phyloP scores from a whole-genome alignment of 2,888 invertebrate genomes.

The Drosophila pseudotalamancana region DNA sequence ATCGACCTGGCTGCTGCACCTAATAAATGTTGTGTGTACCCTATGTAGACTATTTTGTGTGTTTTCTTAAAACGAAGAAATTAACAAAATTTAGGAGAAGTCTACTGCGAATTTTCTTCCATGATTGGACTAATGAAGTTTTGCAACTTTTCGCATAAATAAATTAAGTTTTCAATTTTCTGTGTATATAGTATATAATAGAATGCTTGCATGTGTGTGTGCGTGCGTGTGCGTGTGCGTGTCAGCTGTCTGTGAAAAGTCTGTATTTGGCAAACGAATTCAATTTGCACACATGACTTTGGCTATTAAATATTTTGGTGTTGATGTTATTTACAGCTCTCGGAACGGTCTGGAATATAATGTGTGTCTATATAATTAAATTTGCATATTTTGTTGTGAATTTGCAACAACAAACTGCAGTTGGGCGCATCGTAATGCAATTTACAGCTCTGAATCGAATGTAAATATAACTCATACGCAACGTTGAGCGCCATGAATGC shows the following conservation, averaged over 20 bases:
- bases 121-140: slow-evolving; percentile 44
- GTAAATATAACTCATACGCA: slow-evolving; percentile 69
- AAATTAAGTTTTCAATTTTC: slow-evolving; percentile 7
- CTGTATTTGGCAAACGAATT: slow-evolving; percentile 33
- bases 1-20: too few species aligned
- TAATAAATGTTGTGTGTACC: too few species aligned
- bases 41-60: slow-evolving; percentile 7
- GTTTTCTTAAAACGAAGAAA: not conserved
- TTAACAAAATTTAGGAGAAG: not conserved
- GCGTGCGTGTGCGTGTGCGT: not conserved
- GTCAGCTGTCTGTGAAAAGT: not conserved
- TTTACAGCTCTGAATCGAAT: slow-evolving; percentile 52
- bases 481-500: slow-evolving; percentile 48
- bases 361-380: slow-evolving; percentile 48
- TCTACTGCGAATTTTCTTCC: slow-evolving; percentile 3
- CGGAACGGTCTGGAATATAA: not conserved
- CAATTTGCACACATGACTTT: slow-evolving; percentile 60
- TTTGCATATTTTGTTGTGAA: slow-evolving; percentile 36
- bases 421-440: slow-evolving; percentile 55
- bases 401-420: slow-evolving; percentile 25
- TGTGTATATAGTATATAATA: too few species aligned
- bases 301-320: slow-evolving; percentile 34
- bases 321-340: slow-evolving; percentile 31
- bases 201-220: not conserved
- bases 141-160: slow-evolving; percentile 21